phyloP scores from a whole-genome alignment of 1,140 invertebrate genomes.

The Melanaphis sacchari region DNA sequence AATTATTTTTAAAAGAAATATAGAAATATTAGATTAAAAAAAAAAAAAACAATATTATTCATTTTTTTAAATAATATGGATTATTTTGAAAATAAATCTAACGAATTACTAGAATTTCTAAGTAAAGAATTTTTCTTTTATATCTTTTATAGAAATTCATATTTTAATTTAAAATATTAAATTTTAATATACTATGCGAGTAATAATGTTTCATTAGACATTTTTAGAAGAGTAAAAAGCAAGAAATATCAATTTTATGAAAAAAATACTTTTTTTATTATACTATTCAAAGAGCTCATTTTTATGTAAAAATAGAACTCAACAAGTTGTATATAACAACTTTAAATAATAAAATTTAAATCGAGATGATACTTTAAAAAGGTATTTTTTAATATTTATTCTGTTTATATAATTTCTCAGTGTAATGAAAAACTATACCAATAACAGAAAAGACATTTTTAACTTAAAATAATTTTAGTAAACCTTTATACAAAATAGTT shows the following conservation, averaged over 20 bases:
- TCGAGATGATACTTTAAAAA: not conserved
- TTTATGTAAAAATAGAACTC: not conserved
- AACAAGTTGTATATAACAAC: not conserved
- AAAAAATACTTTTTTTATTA: not conserved
- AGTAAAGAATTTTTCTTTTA: too few relatives aligned
- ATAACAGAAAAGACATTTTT: not conserved
- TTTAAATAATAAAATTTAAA: not conserved
- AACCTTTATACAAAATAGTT: not conserved
- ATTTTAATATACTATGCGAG: too few relatives aligned
- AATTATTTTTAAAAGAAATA: too few relatives aligned
- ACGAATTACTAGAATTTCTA: not conserved
- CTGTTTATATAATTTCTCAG: not conserved
- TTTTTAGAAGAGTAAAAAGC: not conserved
- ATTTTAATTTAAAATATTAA: too few relatives aligned
- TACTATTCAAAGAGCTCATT: not conserved
- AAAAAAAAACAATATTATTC: not conserved
- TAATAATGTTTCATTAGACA: too few relatives aligned
- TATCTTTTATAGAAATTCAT: too few relatives aligned
- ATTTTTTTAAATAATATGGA: not conserved
- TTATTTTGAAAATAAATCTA: not conserved
- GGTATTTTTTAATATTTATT: too few relatives aligned
- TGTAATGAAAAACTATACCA: not conserved
- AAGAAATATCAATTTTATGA: not conserved
- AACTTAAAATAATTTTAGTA: not conserved
- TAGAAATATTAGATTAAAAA: too few relatives aligned